Percentiles rank a stretch among this genome's conserved stretches.
Evolutionary conservation across 2,797 vertebrate species (phyloP).

Genomic region (Brachyalestes nurse): DNA sequence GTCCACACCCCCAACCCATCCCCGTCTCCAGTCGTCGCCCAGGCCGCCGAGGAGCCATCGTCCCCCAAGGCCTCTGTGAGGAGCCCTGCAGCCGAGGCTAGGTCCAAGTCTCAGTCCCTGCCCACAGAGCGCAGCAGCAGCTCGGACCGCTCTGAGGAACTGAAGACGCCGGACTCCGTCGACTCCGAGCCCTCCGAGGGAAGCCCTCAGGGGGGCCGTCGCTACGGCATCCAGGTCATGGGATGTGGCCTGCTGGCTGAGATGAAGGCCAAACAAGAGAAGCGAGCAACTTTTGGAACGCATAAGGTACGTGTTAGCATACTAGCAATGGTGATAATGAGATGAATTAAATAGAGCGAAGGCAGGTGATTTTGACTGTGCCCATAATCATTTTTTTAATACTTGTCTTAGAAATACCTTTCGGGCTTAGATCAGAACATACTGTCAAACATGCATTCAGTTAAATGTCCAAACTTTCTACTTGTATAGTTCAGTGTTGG

Average conservation of each 20-base stretch:
- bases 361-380: too few relatives aligned
- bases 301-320: slow-evolving; percentile 82
- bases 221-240: slow-evolving; percentile 92
- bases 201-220: slow-evolving; percentile 88
- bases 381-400: too few relatives aligned
- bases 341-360: not conserved
- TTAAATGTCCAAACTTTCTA: too few relatives aligned
- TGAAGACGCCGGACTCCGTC: slow-evolving; percentile 86
- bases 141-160: slow-evolving; percentile 84
- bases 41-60: slow-evolving; percentile 83
- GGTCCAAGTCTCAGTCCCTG: slow-evolving; percentile 71
- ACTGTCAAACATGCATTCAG: too few relatives aligned
- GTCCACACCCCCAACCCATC: slow-evolving; percentile 56
- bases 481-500: not conserved
- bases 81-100: slow-evolving; percentile 80
- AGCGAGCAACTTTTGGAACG: slow-evolving; percentile 78
- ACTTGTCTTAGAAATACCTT: too few relatives aligned
- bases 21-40: slow-evolving; percentile 23
- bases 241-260: slow-evolving; percentile 92
- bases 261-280: slow-evolving; percentile 98
- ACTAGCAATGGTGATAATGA: not conserved
- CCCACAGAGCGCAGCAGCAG: slow-evolving; percentile 82
- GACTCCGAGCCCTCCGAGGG: slow-evolving; percentile 85
- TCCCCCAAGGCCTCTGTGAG: slow-evolving; percentile 79
- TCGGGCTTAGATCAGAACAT: too few relatives aligned